Evolutionary conservation across 2,797 vertebrate species (phyloP).

Genomic region (Myotis planiceps): DNA sequence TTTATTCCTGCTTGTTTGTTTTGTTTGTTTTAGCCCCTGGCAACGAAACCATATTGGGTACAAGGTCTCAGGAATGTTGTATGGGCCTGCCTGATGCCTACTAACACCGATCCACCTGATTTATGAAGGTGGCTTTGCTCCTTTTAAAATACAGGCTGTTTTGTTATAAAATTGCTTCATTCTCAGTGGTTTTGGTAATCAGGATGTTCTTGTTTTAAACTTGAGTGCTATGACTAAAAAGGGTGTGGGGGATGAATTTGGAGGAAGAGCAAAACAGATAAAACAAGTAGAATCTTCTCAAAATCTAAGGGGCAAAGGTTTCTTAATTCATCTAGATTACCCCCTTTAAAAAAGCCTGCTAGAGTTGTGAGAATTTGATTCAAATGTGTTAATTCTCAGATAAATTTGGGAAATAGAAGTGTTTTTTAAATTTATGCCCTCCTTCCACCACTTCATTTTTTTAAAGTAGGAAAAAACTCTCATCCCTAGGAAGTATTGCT

Average conservation of each 20-base stretch:
- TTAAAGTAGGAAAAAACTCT: not conserved
- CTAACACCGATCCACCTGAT: not conserved
- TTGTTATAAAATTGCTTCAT: conserved; percentile 22
- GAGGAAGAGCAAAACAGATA: not conserved
- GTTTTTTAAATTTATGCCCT: not conserved
- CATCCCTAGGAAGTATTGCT: not conserved
- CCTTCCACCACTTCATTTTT: not conserved
- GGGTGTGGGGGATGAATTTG: not conserved
- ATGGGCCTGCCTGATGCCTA: not conserved
- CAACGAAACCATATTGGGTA: not conserved
- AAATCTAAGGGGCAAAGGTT: not conserved
- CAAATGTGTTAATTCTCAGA: conserved; percentile 28
- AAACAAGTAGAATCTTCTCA: not conserved
- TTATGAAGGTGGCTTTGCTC: not conserved
- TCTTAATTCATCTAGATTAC: not conserved
- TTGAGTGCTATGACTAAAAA: not conserved
- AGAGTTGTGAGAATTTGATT: conserved; percentile 4
- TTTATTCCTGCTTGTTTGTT: not conserved
- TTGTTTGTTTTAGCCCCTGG: not conserved
- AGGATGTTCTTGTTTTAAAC: conserved; percentile 19
- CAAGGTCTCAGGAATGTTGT: not conserved
- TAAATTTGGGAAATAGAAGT: conserved; percentile 12
- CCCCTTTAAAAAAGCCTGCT: not conserved
- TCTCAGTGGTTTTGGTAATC: conserved; percentile 7
- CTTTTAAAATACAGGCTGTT: conserved; percentile 2